These are phyloP conservation scores for Salvelinus alpinus DNA, from an alignment of 2,113 vertebrate genomes.

Conservation along the genomic window DNA sequence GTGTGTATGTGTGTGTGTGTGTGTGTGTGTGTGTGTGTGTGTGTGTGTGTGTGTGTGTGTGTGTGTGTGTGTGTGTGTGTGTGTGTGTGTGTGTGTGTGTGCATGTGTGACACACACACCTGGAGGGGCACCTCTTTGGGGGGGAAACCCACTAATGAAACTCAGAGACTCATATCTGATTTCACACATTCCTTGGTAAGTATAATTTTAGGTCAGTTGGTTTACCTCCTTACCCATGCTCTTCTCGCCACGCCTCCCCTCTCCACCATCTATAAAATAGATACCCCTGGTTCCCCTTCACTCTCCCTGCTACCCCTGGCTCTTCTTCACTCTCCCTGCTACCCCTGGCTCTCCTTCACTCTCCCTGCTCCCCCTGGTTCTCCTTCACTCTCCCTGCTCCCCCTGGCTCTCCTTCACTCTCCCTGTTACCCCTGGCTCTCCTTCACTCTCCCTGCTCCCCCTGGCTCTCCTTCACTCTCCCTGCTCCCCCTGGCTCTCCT, in stretches of 20 bases:
- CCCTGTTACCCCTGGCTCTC: neutral
- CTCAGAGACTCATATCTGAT: slow-evolving; percentile 8
- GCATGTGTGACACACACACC: slow-evolving; percentile 34
- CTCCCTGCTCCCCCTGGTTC: neutral
- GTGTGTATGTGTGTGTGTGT: slow-evolving; percentile 13
- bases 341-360: neutral
- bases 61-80: slow-evolving; percentile 17
- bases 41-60: slow-evolving; percentile 4
- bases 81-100: slow-evolving; percentile 11
- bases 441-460: neutral
- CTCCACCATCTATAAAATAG: slow-evolving; percentile 49
- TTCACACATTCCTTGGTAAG: slow-evolving; percentile 4
- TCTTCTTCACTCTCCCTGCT: neutral
- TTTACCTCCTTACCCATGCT: neutral
- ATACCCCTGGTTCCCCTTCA: slow-evolving; percentile 13
- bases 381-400: neutral
- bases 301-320: neutral
- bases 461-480: neutral
- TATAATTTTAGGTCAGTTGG: neutral
- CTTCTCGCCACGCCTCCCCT: slow-evolving; percentile 12
- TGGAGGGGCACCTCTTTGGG: slow-evolving; percentile 40
- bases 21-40: slow-evolving; percentile 8
- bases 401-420: neutral
- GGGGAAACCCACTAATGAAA: slow-evolving; percentile 1
- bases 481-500: too few relatives aligned